These are phyloP conservation scores for Danio albolineatus DNA, from an alignment of 2,797 vertebrate species.

Conservation along the genomic window DNA sequence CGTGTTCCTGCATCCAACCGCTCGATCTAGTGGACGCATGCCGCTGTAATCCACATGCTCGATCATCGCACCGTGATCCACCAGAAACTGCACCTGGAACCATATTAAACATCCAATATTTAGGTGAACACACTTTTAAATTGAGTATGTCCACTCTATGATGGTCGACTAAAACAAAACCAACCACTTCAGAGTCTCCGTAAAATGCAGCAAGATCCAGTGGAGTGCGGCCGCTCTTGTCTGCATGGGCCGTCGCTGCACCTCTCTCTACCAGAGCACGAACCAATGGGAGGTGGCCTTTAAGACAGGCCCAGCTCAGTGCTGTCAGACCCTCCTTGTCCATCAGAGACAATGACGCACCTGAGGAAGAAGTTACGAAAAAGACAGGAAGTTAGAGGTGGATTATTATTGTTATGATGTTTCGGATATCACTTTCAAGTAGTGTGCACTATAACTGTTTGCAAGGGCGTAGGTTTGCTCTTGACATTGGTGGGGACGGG, in stretches of 20 bases:
- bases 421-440: no score
- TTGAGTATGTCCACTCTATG: not conserved
- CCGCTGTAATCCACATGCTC: slow-evolving; percentile 99
- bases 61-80: slow-evolving; percentile 98
- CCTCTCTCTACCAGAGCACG: slow-evolving; percentile 89
- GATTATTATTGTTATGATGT: no score
- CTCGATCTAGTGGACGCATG: slow-evolving; percentile 95
- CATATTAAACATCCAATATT: not conserved
- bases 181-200: slow-evolving; percentile 95
- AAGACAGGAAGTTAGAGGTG: not conserved
- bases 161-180: slow-evolving; percentile 52
- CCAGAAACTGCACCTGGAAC: slow-evolving; percentile 94
- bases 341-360: slow-evolving; percentile 88
- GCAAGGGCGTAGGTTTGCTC: no score
- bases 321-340: slow-evolving; percentile 95
- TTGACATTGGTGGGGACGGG: no score
- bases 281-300: slow-evolving; percentile 91
- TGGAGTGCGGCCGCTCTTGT: slow-evolving; percentile 94
- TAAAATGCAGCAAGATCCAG: slow-evolving; percentile 95
- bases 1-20: slow-evolving; percentile 97
- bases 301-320: slow-evolving; percentile 96
- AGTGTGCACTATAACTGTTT: no score
- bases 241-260: slow-evolving; percentile 88
- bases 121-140: not conserved
- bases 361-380: slow-evolving; percentile 68